Evolutionary conservation across 2,888 invertebrate species (phyloP), one percentile per base, ranked within the genome.

Genomic region (Lypha dubia): DNA sequence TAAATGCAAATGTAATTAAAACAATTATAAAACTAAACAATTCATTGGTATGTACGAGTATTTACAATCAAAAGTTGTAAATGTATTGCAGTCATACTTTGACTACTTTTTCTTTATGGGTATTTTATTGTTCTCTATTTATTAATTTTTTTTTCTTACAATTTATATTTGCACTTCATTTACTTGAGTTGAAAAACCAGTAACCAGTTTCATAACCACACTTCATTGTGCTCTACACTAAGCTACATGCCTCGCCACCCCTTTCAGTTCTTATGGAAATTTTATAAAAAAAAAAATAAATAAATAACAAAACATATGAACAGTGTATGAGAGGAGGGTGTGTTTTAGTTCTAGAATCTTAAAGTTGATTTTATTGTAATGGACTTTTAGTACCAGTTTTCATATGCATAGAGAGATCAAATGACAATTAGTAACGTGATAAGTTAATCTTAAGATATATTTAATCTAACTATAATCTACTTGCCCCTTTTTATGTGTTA

Each of bases 1-100:
- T 80, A 46, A 60, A 56, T 67, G 79, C 71, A 75, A 83, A 83
- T 75, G 70, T 44, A 83, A 79, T 75, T 79, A 79, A 79, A 79
- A 44, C 24, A 73, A 60, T 53, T 58, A 38, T 38, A 65, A 53
- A 65, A 38, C 15, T 3, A 63, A 63, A 38, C 35, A 70, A 70
- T 46, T 15, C 22, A 51, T 35, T 35, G 22, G 24, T 20, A 13
- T 53, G 8, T 53, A 13, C 8, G 32, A 15, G 24, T 20, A 13
- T 53, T 13, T 53, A 13, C 8, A 41, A 15, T 15, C 13, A 1
- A 20, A 53, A 46, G 13, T 35, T 44, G 11, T 0, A 51, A 8
- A 20, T 49, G n/a, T 9, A 60, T n/a, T 49, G 4, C 20, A 49
- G 62, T 82, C 71, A 76, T 60, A 77, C 28, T 56, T 56, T 28